phyloP scores from a whole-genome alignment of 2,113 vertebrate species.

The Caranx melampygus region DNA sequence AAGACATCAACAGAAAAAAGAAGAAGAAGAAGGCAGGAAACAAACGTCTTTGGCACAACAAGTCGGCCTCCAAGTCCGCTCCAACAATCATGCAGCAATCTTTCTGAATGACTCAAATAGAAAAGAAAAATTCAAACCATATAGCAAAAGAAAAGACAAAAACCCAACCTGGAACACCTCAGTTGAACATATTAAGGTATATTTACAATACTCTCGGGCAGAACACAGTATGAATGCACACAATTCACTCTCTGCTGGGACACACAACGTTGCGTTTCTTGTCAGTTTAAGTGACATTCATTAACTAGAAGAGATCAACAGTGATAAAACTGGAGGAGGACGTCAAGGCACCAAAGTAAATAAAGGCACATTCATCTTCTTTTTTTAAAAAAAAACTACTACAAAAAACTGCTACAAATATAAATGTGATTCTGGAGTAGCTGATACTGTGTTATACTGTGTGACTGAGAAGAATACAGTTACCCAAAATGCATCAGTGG shows the following conservation, averaged over 20 bases:
- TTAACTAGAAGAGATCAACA: slow-evolving; percentile 37
- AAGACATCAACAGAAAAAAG: slow-evolving; percentile 60
- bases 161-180: slow-evolving; percentile 51
- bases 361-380: slow-evolving; percentile 22
- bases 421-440: slow-evolving; percentile 3
- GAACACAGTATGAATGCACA: slow-evolving; percentile 53
- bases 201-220: slow-evolving; percentile 71
- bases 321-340: slow-evolving; percentile 1
- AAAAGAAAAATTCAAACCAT: slow-evolving; percentile 62
- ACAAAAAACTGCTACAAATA: slow-evolving; percentile 21
- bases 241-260: slow-evolving; percentile 27
- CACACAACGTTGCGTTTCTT: slow-evolving; percentile 32
- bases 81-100: slow-evolving; percentile 42
- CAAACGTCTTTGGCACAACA: slow-evolving; percentile 47
- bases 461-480: slow-evolving; percentile 2
- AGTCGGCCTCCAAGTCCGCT: slow-evolving; percentile 17
- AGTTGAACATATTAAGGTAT: slow-evolving; percentile 61
- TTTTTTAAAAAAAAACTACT: slow-evolving; percentile 14
- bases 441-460: neutral
- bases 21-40: slow-evolving; percentile 14
- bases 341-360: slow-evolving; percentile 26
- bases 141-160: slow-evolving; percentile 46
- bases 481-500: no score
- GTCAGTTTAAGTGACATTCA: slow-evolving; percentile 51
- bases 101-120: slow-evolving; percentile 52